Conservation (phyloP, 2,888 invertebrate species). For the Dryobota labecula region DNA sequence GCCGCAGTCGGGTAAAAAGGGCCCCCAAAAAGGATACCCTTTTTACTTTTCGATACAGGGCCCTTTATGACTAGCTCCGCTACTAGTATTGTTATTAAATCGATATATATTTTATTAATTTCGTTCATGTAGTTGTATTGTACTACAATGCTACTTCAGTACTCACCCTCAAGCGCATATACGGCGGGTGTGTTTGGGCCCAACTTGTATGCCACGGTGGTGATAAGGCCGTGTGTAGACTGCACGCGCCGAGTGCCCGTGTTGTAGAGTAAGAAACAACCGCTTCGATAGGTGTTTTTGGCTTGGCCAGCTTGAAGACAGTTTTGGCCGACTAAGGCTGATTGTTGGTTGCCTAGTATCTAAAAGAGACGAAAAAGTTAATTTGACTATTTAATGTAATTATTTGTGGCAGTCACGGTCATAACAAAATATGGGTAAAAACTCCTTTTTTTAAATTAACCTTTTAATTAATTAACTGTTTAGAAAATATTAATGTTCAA, state of each 20-base stretch:
- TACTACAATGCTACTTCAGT: neutral
- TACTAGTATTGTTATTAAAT: too few relatives aligned
- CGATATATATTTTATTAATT: too few relatives aligned
- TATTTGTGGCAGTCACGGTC: neutral
- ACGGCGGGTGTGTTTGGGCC: constrained; percentile 95
- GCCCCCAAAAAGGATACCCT: too few relatives aligned
- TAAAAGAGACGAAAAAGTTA: constrained; percentile 75
- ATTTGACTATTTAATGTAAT: neutral
- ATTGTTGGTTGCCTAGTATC: constrained; percentile 99
- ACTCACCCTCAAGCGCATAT: constrained; percentile 97
- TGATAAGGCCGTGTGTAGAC: constrained; percentile 96
- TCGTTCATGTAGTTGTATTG: too few relatives aligned
- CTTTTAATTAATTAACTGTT: too few relatives aligned
- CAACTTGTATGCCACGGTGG: constrained; percentile 97
- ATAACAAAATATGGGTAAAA: too few relatives aligned
- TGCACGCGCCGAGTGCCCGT: constrained; percentile 96
- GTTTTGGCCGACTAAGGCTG: constrained; percentile 97
- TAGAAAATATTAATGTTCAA: too few relatives aligned
- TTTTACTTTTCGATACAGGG: too few relatives aligned
- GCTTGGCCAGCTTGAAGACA: constrained; percentile 97
- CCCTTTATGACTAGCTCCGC: too few relatives aligned
- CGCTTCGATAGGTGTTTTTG: constrained; percentile 98
- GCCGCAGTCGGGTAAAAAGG: too few relatives aligned
- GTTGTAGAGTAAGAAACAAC: constrained; percentile 98
- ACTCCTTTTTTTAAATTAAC: too few relatives aligned